Evolutionary conservation across 2,113 vertebrate genomes (phyloP).

Genomic region (Hydropotes inermis): DNA sequence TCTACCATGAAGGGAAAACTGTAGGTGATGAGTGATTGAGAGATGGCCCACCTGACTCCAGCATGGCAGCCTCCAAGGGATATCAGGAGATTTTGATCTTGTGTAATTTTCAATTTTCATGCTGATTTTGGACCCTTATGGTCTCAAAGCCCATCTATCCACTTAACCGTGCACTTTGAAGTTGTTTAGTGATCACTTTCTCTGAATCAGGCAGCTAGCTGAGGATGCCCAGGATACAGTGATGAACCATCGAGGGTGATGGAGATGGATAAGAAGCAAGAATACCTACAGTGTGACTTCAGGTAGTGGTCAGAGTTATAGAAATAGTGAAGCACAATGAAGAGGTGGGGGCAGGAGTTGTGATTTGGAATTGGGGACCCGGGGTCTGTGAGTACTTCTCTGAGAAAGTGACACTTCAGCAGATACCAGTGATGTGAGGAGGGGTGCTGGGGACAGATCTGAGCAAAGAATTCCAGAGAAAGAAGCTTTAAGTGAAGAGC

Average conservation of each 20-base stretch:
- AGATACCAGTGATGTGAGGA: neutral
- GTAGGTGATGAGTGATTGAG: neutral
- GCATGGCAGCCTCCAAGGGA: rapidly evolving
- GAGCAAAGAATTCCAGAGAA: neutral
- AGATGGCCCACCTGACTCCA: rapidly evolving
- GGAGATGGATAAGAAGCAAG: rapidly evolving
- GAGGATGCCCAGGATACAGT: rapidly evolving
- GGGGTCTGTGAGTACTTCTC: neutral
- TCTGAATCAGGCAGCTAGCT: neutral
- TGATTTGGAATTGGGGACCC: rapidly evolving
- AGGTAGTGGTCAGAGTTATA: neutral
- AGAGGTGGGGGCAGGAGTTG: rapidly evolving
- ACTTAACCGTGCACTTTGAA: rapidly evolving
- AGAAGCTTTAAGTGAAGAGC: neutral
- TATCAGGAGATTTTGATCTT: neutral
- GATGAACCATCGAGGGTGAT: neutral
- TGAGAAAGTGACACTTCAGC: neutral
- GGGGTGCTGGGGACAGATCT: rapidly evolving
- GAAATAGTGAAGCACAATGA: rapidly evolving
- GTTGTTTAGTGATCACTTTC: neutral
- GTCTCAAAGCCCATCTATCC: neutral
- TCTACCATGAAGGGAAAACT: neutral
- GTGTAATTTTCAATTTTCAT: neutral
- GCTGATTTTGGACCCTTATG: rapidly evolving
- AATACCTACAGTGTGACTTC: no score